phyloP scores from a whole-genome alignment of 1,140 invertebrate species.

The Asbolus verrucosus region DNA sequence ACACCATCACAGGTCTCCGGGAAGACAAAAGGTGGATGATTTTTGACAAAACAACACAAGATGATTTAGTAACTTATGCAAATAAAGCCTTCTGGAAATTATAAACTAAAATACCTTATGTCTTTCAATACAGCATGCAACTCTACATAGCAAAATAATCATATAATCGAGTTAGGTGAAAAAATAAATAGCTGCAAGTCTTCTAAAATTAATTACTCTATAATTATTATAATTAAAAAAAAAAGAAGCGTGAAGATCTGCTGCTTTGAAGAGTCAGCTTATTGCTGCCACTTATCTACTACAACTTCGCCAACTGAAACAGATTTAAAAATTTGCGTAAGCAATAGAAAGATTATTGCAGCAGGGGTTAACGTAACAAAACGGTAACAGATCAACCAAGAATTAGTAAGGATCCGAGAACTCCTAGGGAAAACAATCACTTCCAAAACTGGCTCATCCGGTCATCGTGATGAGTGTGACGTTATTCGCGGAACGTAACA shows the following conservation, averaged over 20 bases:
- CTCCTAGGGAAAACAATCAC: slow-evolving; percentile 50
- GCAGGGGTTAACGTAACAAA: slow-evolving; percentile 17
- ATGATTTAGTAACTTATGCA: slow-evolving; percentile 38
- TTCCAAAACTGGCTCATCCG: slow-evolving; percentile 21
- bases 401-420: slow-evolving; percentile 44
- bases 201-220: slow-evolving; percentile 53
- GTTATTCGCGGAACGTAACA: slow-evolving; percentile 50
- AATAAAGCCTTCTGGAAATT: slow-evolving; percentile 45
- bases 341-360: slow-evolving; percentile 10
- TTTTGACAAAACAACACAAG: slow-evolving; percentile 38
- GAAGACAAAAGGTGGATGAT: slow-evolving; percentile 50
- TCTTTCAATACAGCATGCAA: slow-evolving; percentile 36
- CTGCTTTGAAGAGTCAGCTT: slow-evolving; percentile 36
- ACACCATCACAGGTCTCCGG: slow-evolving; percentile 59
- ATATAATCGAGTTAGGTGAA: slow-evolving; percentile 50
- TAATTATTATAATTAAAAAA: slow-evolving; percentile 47
- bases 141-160: slow-evolving; percentile 28
- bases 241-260: slow-evolving; percentile 48
- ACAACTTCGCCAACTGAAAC: slow-evolving; percentile 64
- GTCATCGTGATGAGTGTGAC: slow-evolving; percentile 26
- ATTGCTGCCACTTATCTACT: slow-evolving; percentile 62
- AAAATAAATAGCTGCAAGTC: slow-evolving; percentile 55
- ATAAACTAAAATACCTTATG: slow-evolving; percentile 29
- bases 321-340: slow-evolving; percentile 50
- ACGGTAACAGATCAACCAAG: slow-evolving; percentile 21